A percentile compares a stretch with the other conserved stretches of the same genome.
These are phyloP conservation scores for Arbacia lixula DNA, from an alignment of 53 echinoderm and acorn worm genomes.

Conservation along the genomic window DNA sequence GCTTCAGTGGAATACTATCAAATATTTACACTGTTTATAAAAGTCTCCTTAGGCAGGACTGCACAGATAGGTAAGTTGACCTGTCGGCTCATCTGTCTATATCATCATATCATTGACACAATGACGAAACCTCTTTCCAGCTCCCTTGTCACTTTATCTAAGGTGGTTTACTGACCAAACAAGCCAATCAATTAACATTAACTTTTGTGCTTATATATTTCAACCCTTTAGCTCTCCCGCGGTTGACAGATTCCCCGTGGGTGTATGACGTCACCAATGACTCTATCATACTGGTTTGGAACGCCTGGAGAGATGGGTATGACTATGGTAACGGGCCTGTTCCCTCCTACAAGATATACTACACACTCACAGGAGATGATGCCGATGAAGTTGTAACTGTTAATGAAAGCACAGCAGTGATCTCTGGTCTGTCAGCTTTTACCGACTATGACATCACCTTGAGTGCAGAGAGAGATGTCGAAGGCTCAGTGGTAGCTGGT, in stretches of 20 bases:
- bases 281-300: slow-evolving; percentile 10
- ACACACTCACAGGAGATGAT: not conserved
- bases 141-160: too few relatives aligned
- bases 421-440: slow-evolving; percentile 27
- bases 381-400: not conserved
- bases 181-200: too few relatives aligned
- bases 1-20: too few relatives aligned
- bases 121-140: too few relatives aligned
- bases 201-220: too few relatives aligned
- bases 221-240: slow-evolving; percentile 46
- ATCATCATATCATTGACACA: too few relatives aligned
- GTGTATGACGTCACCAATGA: slow-evolving; percentile 14
- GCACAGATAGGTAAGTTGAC: too few relatives aligned
- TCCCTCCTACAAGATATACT: slow-evolving; percentile 9
- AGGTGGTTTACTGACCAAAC: too few relatives aligned
- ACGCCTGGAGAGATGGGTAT: slow-evolving; percentile 37
- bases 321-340: slow-evolving; percentile 39
- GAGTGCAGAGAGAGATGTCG: slow-evolving; percentile 1
- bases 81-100: too few relatives aligned
- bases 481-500: slow-evolving; percentile 4
- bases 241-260: not conserved
- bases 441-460: slow-evolving; percentile 2
- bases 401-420: slow-evolving; percentile 19
- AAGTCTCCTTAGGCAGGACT: too few relatives aligned
- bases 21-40: too few relatives aligned